These are phyloP conservation scores for Phalacrocorax aristotelis DNA, from an alignment of 2,113 vertebrate genomes.

Conservation along the genomic window DNA sequence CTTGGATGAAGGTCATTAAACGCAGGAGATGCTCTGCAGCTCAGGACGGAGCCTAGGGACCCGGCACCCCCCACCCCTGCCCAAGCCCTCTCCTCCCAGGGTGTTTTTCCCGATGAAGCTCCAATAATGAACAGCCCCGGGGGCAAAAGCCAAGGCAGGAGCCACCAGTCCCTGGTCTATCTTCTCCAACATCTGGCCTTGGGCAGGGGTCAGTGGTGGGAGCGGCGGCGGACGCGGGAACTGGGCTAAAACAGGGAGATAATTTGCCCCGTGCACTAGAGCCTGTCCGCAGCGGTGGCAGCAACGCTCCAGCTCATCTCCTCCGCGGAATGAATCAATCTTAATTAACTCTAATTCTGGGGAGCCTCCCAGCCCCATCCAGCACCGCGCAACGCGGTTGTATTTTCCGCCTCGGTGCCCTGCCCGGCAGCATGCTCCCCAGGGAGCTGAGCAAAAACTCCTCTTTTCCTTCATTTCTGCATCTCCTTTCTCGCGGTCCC, in stretches of 20 bases:
- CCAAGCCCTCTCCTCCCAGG: neutral
- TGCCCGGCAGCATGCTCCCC: accelerated
- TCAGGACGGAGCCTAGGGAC: neutral
- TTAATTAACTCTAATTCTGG: slow-evolving; percentile 12
- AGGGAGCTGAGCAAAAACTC: neutral
- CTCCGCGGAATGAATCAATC: neutral
- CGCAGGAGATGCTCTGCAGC: neutral
- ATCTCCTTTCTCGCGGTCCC: accelerated
- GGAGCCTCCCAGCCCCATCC: neutral
- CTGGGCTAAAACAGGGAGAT: neutral
- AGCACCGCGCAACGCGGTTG: neutral
- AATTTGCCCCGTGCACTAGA: neutral
- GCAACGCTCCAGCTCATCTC: neutral
- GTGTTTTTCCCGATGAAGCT: neutral
- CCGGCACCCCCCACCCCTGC: neutral
- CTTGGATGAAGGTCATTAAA: neutral
- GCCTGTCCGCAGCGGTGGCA: neutral
- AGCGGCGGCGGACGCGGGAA: neutral
- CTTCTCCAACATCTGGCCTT: neutral
- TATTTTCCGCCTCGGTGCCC: neutral
- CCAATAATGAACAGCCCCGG: accelerated
- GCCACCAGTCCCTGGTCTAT: neutral
- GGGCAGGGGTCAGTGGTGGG: neutral
- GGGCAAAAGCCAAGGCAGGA: neutral
- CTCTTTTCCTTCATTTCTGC: neutral